phyloP scores from a whole-genome alignment of 2,888 invertebrate species.

The Ferrisia virgata region DNA sequence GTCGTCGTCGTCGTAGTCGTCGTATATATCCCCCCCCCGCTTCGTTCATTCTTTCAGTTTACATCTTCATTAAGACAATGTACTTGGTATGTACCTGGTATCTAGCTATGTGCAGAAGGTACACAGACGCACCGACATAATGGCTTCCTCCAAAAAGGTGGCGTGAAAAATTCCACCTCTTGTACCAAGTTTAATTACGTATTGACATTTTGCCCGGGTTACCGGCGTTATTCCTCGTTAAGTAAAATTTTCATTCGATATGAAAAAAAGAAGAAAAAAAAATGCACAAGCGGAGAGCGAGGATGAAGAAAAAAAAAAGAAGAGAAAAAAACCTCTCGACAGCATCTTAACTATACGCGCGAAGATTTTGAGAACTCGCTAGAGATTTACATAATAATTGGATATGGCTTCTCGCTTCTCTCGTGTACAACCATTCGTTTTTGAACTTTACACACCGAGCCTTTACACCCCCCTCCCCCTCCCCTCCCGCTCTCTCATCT shows the following conservation, averaged over 20 bases:
- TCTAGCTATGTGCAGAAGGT: too few species aligned
- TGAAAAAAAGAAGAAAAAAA: too few species aligned
- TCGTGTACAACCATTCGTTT: conserved; percentile 12
- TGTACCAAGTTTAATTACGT: conserved; percentile 6
- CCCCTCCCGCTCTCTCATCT: not conserved
- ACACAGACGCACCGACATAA: too few species aligned
- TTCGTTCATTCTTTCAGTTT: not conserved
- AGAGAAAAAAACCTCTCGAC: conserved; percentile 1
- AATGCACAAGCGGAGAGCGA: too few species aligned
- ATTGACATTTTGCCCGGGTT: not conserved
- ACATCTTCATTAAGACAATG: not conserved
- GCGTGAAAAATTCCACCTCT: not conserved
- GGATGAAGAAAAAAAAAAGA: too few species aligned
- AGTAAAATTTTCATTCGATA: conserved; percentile 19
- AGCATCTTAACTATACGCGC: conserved; percentile 14
- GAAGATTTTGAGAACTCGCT: conserved; percentile 30
- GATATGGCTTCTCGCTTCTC: not conserved
- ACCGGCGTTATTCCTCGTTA: not conserved
- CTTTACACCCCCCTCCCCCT: not conserved
- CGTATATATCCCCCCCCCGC: too few species aligned
- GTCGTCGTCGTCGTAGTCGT: too few species aligned
- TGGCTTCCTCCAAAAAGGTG: too few species aligned
- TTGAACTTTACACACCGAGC: conserved; percentile 29
- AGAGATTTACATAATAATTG: conserved; percentile 30
- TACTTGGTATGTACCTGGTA: too few species aligned